phyloP scores from a whole-genome alignment of 2,797 vertebrate species.

The Liasis olivaceus region DNA sequence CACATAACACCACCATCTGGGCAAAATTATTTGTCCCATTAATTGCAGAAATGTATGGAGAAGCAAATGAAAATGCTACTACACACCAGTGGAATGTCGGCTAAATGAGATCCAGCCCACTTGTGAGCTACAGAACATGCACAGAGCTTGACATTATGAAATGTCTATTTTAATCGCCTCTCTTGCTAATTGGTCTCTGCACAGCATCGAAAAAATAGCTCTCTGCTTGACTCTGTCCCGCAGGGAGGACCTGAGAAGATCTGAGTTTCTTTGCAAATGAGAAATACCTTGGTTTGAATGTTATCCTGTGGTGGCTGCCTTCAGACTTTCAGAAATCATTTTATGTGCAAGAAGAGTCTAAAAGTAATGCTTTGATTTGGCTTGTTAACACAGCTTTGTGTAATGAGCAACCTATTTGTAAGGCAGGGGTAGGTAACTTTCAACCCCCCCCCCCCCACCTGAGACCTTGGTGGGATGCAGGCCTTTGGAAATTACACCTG shows the following conservation, averaged over 20 bases:
- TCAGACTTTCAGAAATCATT: neutral
- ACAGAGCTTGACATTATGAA: constrained; percentile 38
- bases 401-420: fast-evolving
- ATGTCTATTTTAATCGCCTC: constrained; percentile 48
- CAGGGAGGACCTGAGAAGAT: constrained; percentile 13
- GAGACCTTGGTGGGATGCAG: neutral
- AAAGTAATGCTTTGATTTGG: neutral
- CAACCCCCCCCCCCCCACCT: neutral
- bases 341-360: neutral
- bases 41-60: constrained; percentile 40
- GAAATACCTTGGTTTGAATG: fast-evolving
- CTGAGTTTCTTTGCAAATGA: neutral
- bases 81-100: neutral
- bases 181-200: constrained; percentile 55
- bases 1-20: constrained; percentile 55
- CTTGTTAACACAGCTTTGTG: fast-evolving
- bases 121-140: neutral
- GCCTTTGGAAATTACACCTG: neutral
- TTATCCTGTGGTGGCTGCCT: neutral
- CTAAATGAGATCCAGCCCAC: neutral
- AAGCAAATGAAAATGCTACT: neutral
- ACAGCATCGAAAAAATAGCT: constrained; percentile 1
- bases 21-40: constrained; percentile 30
- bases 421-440: neutral
- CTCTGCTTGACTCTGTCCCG: constrained; percentile 28